Evolutionary conservation across 2,113 vertebrate species (phyloP).

Genomic region (Actenoides lindsayi): DNA sequence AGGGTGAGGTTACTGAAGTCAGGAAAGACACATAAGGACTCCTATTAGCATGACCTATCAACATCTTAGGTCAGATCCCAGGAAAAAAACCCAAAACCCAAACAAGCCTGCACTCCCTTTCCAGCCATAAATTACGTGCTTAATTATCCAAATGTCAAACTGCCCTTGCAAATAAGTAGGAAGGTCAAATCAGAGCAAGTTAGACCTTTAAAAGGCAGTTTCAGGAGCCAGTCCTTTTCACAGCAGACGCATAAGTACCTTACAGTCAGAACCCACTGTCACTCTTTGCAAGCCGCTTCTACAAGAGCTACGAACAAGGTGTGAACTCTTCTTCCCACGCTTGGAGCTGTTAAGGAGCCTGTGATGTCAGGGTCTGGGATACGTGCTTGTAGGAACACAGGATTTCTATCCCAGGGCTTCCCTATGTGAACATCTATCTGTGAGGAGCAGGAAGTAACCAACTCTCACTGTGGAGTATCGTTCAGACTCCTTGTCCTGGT

Average conservation of each 20-base stretch:
- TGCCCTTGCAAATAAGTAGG: slow-evolving; percentile 4
- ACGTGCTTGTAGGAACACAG: background rate
- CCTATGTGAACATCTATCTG: background rate
- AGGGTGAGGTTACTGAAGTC: background rate
- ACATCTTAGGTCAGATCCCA: background rate
- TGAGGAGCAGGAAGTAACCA: background rate
- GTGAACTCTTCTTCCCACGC: background rate
- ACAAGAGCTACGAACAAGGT: background rate
- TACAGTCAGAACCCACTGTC: background rate
- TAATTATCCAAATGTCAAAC: slow-evolving; percentile 53
- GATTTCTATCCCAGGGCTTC: background rate
- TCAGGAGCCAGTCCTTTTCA: background rate
- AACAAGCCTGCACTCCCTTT: background rate
- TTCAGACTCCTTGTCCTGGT: background rate
- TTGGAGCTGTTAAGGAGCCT: background rate
- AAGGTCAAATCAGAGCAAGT: slow-evolving; percentile 26
- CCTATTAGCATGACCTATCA: background rate
- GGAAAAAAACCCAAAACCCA: background rate
- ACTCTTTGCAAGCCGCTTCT: background rate
- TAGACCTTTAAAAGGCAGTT: slow-evolving; percentile 16
- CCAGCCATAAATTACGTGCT: slow-evolving; percentile 32
- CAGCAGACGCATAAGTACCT: background rate
- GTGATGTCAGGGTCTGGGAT: background rate
- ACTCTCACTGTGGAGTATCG: background rate
- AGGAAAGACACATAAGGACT: background rate